phyloP scores from a whole-genome alignment of 2,797 vertebrate species.

The Liparis tanakae region DNA sequence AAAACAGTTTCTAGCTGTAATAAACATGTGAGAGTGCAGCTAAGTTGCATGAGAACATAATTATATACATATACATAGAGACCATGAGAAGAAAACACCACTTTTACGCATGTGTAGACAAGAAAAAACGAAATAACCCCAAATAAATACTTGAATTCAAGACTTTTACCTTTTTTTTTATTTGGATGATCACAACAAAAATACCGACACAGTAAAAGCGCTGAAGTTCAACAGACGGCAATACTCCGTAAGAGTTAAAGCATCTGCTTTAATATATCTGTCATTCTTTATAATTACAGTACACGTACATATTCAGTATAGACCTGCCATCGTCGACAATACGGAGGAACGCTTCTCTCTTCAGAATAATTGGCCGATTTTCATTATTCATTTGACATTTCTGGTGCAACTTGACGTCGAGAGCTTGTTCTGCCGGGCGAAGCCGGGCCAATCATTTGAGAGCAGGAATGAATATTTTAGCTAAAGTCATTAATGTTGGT shows the following conservation, averaged over 20 bases:
- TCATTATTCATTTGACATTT: slow-evolving; percentile 61
- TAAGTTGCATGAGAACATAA: not conserved
- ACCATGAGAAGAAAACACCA: not conserved
- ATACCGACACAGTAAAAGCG: slow-evolving; percentile 43
- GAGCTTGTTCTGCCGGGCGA: slow-evolving; percentile 41
- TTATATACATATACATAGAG: not conserved
- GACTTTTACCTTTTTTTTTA: slow-evolving; percentile 51
- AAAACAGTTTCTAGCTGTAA: not conserved
- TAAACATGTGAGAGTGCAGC: not conserved
- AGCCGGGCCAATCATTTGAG: slow-evolving; percentile 39
- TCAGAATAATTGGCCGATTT: slow-evolving; percentile 33
- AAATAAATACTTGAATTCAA: slow-evolving; percentile 14
- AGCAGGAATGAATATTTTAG: slow-evolving; percentile 54
- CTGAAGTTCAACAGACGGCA: slow-evolving; percentile 9
- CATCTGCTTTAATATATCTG: slow-evolving; percentile 21
- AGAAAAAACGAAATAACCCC: slow-evolving; percentile 13
- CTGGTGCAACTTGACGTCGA: slow-evolving; percentile 28
- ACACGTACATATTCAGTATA: slow-evolving; percentile 40
- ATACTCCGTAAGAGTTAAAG: slow-evolving; percentile 16
- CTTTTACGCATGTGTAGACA: not conserved
- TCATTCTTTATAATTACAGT: slow-evolving; percentile 24
- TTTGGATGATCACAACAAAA: slow-evolving; percentile 57
- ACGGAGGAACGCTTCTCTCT: slow-evolving; percentile 32
- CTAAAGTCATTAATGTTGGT: slow-evolving; percentile 20
- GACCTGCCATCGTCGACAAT: slow-evolving; percentile 21